Evolutionary conservation across 1,140 invertebrate species (phyloP).

Genomic region (Coptotermes formosanus): DNA sequence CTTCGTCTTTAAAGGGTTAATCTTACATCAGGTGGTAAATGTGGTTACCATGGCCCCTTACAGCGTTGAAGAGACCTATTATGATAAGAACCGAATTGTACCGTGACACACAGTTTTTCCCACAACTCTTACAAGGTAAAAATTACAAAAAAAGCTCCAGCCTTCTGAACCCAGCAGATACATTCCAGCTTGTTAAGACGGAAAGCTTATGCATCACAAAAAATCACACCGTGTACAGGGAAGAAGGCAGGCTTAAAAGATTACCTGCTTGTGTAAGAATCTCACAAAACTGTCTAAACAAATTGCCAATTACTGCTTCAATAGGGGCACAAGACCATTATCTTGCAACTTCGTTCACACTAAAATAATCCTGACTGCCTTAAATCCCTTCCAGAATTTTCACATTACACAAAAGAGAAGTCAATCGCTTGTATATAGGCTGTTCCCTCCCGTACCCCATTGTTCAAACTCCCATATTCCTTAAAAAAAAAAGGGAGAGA

Average conservation of each 20-base stretch:
- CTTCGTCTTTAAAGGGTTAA: too few species aligned
- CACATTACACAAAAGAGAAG: neutral
- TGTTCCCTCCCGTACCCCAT: neutral
- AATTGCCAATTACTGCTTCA: conserved; percentile 2
- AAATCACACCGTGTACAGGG: neutral
- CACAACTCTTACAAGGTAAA: neutral
- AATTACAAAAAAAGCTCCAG: neutral
- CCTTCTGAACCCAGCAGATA: neutral
- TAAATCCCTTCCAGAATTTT: too few species aligned
- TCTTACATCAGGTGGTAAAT: too few species aligned
- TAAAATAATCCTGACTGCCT: neutral
- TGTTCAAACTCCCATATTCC: neutral
- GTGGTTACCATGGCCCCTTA: too few species aligned
- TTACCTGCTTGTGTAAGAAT: neutral
- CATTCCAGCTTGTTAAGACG: neutral
- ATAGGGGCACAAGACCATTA: neutral
- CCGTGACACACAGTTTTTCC: neutral
- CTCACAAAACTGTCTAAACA: neutral
- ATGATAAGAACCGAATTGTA: neutral
- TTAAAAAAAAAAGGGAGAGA: too few species aligned
- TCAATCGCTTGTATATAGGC: neutral
- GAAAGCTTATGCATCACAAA: neutral
- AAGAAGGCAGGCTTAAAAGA: neutral
- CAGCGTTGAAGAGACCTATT: too few species aligned
- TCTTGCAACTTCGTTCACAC: neutral